Evolutionary conservation across 2,797 vertebrate genomes (phyloP).

Genomic region (Aphelocoma californica): DNA sequence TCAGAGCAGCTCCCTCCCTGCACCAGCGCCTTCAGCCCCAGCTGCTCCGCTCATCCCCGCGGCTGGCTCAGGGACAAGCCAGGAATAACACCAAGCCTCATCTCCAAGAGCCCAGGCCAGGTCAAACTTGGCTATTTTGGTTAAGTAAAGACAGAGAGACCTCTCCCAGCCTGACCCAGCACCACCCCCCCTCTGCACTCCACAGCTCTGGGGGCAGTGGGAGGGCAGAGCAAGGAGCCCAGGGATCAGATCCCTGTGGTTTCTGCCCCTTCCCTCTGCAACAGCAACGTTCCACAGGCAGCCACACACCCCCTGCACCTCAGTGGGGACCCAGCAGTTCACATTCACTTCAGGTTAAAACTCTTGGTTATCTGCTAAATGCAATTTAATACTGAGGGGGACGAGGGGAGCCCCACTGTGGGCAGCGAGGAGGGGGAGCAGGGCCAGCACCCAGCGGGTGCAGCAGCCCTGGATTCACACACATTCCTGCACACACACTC

Average conservation of each 20-base stretch:
- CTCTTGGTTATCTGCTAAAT: neutral
- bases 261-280: neutral
- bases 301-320: neutral
- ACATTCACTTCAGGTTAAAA: neutral
- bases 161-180: neutral
- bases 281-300: neutral
- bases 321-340: neutral
- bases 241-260: neutral
- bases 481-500: neutral
- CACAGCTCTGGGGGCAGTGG: neutral
- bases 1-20: neutral
- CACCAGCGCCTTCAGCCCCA: neutral
- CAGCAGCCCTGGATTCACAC: neutral
- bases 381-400: neutral
- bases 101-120: neutral
- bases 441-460: neutral
- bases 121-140: neutral
- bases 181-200: accelerated
- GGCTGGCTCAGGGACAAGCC: neutral
- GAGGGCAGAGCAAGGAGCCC: neutral
- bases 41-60: neutral
- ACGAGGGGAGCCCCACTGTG: neutral
- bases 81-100: neutral
- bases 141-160: neutral
- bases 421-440: neutral